Base-by-base conservation (phyloP, 2,888 invertebrate species). In the Euplagia quadripunctaria region DNA sequence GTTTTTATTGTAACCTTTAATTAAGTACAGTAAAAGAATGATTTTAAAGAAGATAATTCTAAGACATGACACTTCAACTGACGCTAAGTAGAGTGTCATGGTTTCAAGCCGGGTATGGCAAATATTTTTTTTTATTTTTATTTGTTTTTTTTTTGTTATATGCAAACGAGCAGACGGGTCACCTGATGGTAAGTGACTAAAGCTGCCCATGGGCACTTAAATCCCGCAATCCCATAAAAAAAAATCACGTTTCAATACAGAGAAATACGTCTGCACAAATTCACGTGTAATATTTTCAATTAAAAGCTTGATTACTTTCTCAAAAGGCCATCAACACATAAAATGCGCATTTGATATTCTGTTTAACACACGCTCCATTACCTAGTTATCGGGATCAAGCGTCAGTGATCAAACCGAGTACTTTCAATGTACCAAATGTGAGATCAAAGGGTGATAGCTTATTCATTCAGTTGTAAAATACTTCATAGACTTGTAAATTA, bases 401-500 rank as follows among this genome's bases (percentile, higher is more conserved):
- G 83, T 82, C 88, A 87, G 87, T 83, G 90, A 89, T 91, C 88
- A 88, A 91, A 88, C 90, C 88, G 88, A 64, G 87, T 88, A 89
- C 91, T 89, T 93, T 90, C 91, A 90, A 90, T 88, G 89, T 87
- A 83, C 86, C 90, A 91, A 91, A 91, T 91, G 89, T 89, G 85
- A 87, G 91, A 94, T 94, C 94, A 94, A 94, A 94, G 94, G 89
- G 86, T 86, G 87, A 89, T 91, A 85, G 90, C 89, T 91, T 90
- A 91, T 91, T 90, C 91, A 92, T 93, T 91, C 90, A 87, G 89
- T 89, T 89, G 90, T 90, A 90, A 91, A 90, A 91, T 88, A 85
- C 89, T 86, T 81, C 80, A 81, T 80, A 80, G 79, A 73, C 31
- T 51, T 73, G 20, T 51, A 71, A 7, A 51, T 17, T 73, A 74